A percentile compares a stretch with the other conserved stretches of the same genome.
phyloP scores from a whole-genome alignment of 2,888 invertebrate genomes.

The Eristalis tenax region DNA sequence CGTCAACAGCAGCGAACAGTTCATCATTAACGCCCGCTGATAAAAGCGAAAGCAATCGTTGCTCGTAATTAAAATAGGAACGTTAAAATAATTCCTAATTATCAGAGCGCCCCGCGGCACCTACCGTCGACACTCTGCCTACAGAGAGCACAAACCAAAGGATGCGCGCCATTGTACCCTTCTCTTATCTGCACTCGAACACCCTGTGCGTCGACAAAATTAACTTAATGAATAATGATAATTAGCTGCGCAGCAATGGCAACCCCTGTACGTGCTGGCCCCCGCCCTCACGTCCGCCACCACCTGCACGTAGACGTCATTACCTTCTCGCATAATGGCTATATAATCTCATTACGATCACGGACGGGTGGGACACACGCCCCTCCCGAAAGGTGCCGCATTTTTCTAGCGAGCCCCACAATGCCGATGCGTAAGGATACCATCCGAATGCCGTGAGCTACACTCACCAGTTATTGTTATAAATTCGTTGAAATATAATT shows the following conservation, averaged over 20 bases:
- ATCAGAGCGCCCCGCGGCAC: slow-evolving; percentile 44
- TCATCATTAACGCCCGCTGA: slow-evolving; percentile 49
- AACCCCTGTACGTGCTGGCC: slow-evolving; percentile 61
- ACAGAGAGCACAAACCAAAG: background rate
- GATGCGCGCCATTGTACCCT: slow-evolving; percentile 26
- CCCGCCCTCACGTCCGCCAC: slow-evolving; percentile 42
- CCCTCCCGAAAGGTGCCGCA: background rate
- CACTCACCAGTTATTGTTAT: slow-evolving; percentile 55
- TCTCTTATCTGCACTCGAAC: slow-evolving; percentile 58
- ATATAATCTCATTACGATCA: slow-evolving; percentile 68
- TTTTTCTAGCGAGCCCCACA: slow-evolving; percentile 43
- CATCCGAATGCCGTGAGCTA: slow-evolving; percentile 32
- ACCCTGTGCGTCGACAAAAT: slow-evolving; percentile 64
- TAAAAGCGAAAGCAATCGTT: slow-evolving; percentile 69
- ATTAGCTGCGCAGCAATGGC: slow-evolving; percentile 63
- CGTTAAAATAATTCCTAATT: slow-evolving; percentile 70
- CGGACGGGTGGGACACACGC: background rate
- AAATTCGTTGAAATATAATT: slow-evolving; percentile 65
- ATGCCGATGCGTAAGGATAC: slow-evolving; percentile 33
- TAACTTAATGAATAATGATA: slow-evolving; percentile 72
- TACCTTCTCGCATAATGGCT: slow-evolving; percentile 63
- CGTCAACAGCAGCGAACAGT: slow-evolving; percentile 9
- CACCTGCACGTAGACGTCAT: slow-evolving; percentile 44
- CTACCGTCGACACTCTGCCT: background rate
- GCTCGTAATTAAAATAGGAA: slow-evolving; percentile 69